Evolutionary conservation across 2,113 vertebrate species (phyloP).

Genomic region (Catagonus wagneri): DNA sequence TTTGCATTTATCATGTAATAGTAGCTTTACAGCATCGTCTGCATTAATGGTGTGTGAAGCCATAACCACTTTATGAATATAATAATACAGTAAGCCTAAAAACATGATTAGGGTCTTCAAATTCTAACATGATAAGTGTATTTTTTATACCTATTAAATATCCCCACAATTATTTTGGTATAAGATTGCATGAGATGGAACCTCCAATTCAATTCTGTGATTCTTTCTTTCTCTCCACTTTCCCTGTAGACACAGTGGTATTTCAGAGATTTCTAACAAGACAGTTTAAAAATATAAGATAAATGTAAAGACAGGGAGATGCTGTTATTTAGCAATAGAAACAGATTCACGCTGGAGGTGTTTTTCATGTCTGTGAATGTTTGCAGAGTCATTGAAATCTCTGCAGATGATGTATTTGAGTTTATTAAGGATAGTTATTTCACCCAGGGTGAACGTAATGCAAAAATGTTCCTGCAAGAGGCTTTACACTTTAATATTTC

Average conservation of each 20-base stretch:
- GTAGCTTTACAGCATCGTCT: conserved; percentile 37
- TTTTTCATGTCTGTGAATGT: conserved; percentile 52
- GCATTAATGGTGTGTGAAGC: conserved; percentile 75
- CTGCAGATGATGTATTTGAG: neutral
- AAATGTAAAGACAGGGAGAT: conserved; percentile 56
- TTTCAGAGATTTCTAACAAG: conserved; percentile 65
- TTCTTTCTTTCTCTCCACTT: conserved; percentile 30
- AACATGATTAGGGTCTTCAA: conserved; percentile 62
- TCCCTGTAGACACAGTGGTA: neutral
- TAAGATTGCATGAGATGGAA: neutral
- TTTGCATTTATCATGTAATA: conserved; percentile 68
- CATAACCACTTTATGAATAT: conserved; percentile 71
- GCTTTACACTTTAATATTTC: conserved; percentile 73
- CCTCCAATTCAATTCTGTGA: conserved; percentile 55
- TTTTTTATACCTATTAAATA: conserved; percentile 39
- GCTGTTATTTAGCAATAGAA: conserved; percentile 10
- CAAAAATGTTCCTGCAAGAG: conserved; percentile 68
- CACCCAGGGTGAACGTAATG: conserved; percentile 72
- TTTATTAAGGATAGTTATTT: conserved; percentile 63
- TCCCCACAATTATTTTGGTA: conserved; percentile 64
- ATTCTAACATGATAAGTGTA: neutral
- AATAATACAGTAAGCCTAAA: conserved; percentile 69
- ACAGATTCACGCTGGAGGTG: conserved; percentile 3
- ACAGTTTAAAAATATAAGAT: conserved; percentile 51
- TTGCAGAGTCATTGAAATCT: neutral